These are phyloP conservation scores for Doris montereyensis DNA, from an alignment of 2,888 invertebrate genomes.

Conservation along the genomic window DNA sequence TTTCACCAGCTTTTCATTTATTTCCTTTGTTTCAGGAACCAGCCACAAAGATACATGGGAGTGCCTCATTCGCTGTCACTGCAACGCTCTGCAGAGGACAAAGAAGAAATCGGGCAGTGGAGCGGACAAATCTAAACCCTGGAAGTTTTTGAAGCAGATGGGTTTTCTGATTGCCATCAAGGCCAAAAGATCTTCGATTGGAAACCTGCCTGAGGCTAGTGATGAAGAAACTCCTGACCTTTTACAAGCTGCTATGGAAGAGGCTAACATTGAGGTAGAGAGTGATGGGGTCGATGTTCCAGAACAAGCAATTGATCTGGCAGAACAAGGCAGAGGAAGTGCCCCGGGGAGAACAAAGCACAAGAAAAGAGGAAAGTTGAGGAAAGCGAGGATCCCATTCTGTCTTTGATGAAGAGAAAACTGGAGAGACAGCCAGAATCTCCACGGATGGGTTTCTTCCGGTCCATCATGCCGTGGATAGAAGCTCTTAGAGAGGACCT, in stretches of 20 bases:
- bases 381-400: neutral
- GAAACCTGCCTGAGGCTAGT: neutral
- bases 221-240: neutral
- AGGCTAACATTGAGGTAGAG: neutral
- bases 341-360: neutral
- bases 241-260: neutral
- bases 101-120: neutral
- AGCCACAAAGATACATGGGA: neutral
- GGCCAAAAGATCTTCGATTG: slow-evolving; percentile 7
- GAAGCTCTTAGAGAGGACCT: neutral
- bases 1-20: no score
- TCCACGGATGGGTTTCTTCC: neutral
- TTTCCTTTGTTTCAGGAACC: slow-evolving; percentile 16
- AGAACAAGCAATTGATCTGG: neutral
- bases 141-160: slow-evolving; percentile 17
- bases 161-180: neutral
- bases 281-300: neutral
- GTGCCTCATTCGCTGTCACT: slow-evolving; percentile 10
- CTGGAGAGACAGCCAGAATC: neutral
- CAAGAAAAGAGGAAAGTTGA: neutral
- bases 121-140: neutral
- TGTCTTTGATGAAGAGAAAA: slow-evolving; percentile 1
- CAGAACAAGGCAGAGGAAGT: neutral
- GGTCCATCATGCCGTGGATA: slow-evolving; percentile 5
- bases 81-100: slow-evolving; percentile 8